phyloP scores from a whole-genome alignment of 2,888 invertebrate genomes.

The Lordiphosa andalusiaca region DNA sequence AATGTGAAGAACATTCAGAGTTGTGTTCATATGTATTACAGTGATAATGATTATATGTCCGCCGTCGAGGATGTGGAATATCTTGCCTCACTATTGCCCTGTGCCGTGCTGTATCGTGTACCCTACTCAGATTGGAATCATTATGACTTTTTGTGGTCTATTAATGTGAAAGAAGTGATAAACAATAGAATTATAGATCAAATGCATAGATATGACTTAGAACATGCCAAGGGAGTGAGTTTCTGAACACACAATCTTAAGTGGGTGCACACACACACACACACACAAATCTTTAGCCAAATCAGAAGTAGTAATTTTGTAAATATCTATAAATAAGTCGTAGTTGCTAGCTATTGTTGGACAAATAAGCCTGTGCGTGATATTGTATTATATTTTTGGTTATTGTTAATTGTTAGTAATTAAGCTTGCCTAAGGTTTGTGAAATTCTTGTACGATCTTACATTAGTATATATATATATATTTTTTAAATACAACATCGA shows the following conservation, averaged over 20 bases:
- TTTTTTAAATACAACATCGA: constrained; percentile 25
- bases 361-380: constrained; percentile 49
- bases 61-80: constrained; percentile 81
- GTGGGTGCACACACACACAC: constrained; percentile 6
- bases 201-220: constrained; percentile 61
- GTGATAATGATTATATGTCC: constrained; percentile 85
- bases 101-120: constrained; percentile 81
- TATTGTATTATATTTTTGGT: constrained; percentile 35
- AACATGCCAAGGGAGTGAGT: constrained; percentile 40
- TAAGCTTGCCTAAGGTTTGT: constrained; percentile 55
- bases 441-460: constrained; percentile 35
- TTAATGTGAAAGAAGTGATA: constrained; percentile 83
- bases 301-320: constrained; percentile 20
- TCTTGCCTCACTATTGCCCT: constrained; percentile 81
- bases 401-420: constrained; percentile 32
- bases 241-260: constrained; percentile 22
- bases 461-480: constrained; percentile 8
- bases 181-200: constrained; percentile 80
- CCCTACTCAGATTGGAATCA: constrained; percentile 83
- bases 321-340: constrained; percentile 45
- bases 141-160: constrained; percentile 86
- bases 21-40: constrained; percentile 85
- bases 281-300: constrained; percentile 20
- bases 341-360: constrained; percentile 15
- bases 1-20: constrained; percentile 82